Evolutionary conservation across 2,888 invertebrate species (phyloP).

Genomic region (Plagiodera versicolora): DNA sequence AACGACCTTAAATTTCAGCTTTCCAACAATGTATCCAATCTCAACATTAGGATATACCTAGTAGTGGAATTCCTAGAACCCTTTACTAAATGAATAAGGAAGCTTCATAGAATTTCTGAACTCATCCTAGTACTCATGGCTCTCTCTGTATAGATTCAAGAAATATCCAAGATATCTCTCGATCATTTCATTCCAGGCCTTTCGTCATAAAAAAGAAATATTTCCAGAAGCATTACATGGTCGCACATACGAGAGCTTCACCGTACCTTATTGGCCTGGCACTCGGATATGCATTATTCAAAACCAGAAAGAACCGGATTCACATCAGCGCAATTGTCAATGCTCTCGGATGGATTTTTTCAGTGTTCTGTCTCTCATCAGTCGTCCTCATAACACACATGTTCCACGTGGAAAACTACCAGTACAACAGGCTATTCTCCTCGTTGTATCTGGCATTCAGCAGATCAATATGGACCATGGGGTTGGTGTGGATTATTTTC

Average conservation of each 20-base stretch:
- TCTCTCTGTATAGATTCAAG: no score
- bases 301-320: constrained; percentile 42
- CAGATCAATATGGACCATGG: constrained; percentile 55
- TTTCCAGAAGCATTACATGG: constrained; percentile 46
- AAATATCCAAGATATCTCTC: background rate
- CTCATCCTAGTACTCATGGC: no score
- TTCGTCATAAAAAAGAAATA: constrained; percentile 37
- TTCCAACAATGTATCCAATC: no score
- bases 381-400: constrained; percentile 43
- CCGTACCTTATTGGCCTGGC: constrained; percentile 50
- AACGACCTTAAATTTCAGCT: no score
- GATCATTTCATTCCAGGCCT: constrained; percentile 34
- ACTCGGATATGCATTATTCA: constrained; percentile 44
- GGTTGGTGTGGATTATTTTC: constrained; percentile 58
- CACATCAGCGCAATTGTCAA: constrained; percentile 35
- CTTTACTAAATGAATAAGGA: no score
- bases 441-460: constrained; percentile 53
- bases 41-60: no score
- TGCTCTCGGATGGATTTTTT: constrained; percentile 38
- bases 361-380: constrained; percentile 36
- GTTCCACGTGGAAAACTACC: constrained; percentile 45
- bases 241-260: constrained; percentile 47
- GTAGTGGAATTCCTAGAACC: no score
- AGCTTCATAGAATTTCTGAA: no score
- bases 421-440: constrained; percentile 47